Conservation (phyloP, 2,113 vertebrate genomes). For the Panthera uncia region DNA sequence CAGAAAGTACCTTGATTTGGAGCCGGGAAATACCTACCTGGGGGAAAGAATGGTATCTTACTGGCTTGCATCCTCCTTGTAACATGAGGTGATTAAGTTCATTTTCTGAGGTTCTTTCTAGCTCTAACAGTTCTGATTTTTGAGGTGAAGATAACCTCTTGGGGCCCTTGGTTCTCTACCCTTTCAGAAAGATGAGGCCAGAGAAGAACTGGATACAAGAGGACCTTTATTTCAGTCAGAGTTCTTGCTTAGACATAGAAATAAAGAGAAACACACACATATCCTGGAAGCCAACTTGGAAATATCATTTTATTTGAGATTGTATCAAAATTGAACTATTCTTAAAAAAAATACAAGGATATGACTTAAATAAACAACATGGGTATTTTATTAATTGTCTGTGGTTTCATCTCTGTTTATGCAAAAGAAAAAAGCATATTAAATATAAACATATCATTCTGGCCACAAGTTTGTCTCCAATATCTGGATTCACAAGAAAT, state of each 20-base stretch:
- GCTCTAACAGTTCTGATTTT: background rate
- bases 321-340: background rate
- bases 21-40: background rate
- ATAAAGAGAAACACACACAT: background rate
- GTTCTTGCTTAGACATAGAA: background rate
- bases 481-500: background rate
- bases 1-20: background rate
- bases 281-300: background rate
- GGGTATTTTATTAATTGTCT: background rate
- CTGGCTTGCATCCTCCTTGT: background rate
- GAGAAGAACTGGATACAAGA: background rate
- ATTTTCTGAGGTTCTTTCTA: background rate
- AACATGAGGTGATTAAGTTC: background rate
- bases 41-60: background rate
- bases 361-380: background rate
- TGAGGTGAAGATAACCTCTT: background rate
- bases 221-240: background rate
- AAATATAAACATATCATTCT: slow-evolving; percentile 1
- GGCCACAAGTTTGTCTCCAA: background rate
- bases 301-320: background rate
- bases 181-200: background rate
- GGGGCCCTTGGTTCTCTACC: background rate
- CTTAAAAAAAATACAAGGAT: background rate
- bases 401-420: background rate
- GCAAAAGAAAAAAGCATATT: background rate